Conservation (phyloP, 1,140 invertebrate species). For the Neodiprion lecontei region DNA sequence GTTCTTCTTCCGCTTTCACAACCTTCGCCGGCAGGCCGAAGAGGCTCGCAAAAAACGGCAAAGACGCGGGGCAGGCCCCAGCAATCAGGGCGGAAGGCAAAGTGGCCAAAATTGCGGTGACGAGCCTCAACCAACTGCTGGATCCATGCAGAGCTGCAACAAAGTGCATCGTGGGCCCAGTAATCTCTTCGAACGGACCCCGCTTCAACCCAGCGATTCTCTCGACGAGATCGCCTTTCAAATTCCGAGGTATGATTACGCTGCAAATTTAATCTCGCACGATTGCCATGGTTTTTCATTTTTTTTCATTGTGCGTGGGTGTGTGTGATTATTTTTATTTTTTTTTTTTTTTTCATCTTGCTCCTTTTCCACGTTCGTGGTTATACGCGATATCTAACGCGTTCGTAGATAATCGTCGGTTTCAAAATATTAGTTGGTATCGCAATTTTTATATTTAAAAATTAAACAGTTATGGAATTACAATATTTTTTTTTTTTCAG, state of each 20-base stretch:
- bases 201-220: conserved; percentile 83
- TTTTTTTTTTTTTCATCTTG: conserved; percentile 16
- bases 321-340: background rate
- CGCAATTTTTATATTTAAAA: no score
- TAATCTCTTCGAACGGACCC: conserved; percentile 81
- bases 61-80: conserved; percentile 59
- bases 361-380: conserved; percentile 11
- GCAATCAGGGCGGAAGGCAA: conserved; percentile 52
- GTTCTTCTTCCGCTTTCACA: conserved; percentile 93
- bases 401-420: background rate
- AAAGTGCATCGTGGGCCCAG: conserved; percentile 67
- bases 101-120: conserved; percentile 54
- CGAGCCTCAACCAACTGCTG: conserved; percentile 59
- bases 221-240: conserved; percentile 90
- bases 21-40: conserved; percentile 83
- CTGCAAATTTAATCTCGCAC: background rate
- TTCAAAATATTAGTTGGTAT: no score
- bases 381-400: background rate
- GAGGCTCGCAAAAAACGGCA: conserved; percentile 67
- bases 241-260: conserved; percentile 80
- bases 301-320: background rate
- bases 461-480: no score
- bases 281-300: conserved; percentile 6
- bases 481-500: no score
- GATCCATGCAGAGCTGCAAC: conserved; percentile 55